Percentiles rank a stretch among this genome's conserved stretches.
Conservation (phyloP, 2,797 vertebrate genomes). For the Anguilla obscura region DNA sequence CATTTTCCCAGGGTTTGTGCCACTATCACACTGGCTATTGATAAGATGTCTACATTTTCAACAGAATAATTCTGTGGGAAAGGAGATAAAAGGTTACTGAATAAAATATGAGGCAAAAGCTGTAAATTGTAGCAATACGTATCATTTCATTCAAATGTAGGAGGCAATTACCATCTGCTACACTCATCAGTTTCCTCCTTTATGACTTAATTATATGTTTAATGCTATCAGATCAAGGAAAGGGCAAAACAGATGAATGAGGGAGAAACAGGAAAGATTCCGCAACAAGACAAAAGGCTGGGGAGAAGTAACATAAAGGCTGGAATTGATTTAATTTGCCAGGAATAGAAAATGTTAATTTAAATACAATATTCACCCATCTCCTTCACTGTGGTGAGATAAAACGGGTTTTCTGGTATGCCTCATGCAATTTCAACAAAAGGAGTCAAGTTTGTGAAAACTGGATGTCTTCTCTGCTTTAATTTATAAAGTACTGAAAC, state of each 20-base stretch:
- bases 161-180: constrained; percentile 99
- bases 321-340: constrained; percentile 99
- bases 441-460: constrained; percentile 96
- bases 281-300: constrained; percentile 99
- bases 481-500: constrained; percentile 76
- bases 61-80: constrained; percentile 99
- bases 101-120: constrained; percentile 99
- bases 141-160: constrained; percentile 99
- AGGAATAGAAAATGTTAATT: constrained; percentile 97
- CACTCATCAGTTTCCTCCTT: constrained; percentile 99
- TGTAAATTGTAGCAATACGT: constrained; percentile 99
- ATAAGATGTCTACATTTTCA: constrained; percentile 99
- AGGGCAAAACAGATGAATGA: constrained; percentile 99
- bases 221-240: constrained; percentile 99
- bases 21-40: constrained; percentile 97
- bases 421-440: constrained; percentile 95
- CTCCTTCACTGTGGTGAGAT: constrained; percentile 85
- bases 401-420: constrained; percentile 93
- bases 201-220: constrained; percentile 99
- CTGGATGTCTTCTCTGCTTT: constrained; percentile 77
- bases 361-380: constrained; percentile 97
- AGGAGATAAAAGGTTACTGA: constrained; percentile 99
- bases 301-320: constrained; percentile 98
- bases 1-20: constrained; percentile 83
- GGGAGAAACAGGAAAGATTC: constrained; percentile 99